phyloP scores from a whole-genome alignment of 2,888 invertebrate genomes.

The Peribatodes rhomboidaria region DNA sequence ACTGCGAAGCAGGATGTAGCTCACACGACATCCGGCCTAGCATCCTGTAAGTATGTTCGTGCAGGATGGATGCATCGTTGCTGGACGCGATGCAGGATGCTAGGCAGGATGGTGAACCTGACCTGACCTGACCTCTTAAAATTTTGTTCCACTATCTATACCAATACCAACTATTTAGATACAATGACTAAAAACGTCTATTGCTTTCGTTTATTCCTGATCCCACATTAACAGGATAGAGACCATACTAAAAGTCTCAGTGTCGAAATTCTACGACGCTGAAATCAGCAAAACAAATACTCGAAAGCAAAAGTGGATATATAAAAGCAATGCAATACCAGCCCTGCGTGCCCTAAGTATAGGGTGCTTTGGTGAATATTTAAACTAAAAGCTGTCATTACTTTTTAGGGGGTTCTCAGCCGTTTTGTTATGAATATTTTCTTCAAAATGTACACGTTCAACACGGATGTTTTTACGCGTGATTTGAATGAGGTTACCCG shows the following conservation, averaged over 20 bases:
- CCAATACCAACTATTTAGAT: too few relatives aligned
- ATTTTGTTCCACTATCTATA: too few relatives aligned
- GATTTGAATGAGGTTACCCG: slow-evolving; percentile 4
- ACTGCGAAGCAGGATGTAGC: too few relatives aligned
- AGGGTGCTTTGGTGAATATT: slow-evolving; percentile 30
- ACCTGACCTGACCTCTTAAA: too few relatives aligned
- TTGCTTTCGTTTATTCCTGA: neutral
- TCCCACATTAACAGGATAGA: neutral
- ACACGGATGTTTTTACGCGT: slow-evolving; percentile 14
- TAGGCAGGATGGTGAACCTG: too few relatives aligned
- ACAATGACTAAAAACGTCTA: too few relatives aligned
- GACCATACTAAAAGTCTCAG: neutral
- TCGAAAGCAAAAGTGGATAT: slow-evolving; percentile 11
- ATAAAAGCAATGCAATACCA: slow-evolving; percentile 9
- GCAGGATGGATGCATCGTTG: too few relatives aligned
- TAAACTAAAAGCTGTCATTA: slow-evolving; percentile 27
- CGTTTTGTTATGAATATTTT: slow-evolving; percentile 27
- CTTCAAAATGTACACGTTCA: slow-evolving; percentile 17
- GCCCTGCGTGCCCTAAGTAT: slow-evolving; percentile 10
- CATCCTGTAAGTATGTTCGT: too few relatives aligned
- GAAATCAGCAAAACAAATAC: slow-evolving; percentile 24
- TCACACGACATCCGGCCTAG: too few relatives aligned
- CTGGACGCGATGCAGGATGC: too few relatives aligned
- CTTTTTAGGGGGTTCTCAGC: slow-evolving; percentile 25
- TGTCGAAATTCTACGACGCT: slow-evolving; percentile 12